These are phyloP conservation scores for Rhea pennata DNA, from an alignment of 2,113 vertebrate species.

Conservation along the genomic window DNA sequence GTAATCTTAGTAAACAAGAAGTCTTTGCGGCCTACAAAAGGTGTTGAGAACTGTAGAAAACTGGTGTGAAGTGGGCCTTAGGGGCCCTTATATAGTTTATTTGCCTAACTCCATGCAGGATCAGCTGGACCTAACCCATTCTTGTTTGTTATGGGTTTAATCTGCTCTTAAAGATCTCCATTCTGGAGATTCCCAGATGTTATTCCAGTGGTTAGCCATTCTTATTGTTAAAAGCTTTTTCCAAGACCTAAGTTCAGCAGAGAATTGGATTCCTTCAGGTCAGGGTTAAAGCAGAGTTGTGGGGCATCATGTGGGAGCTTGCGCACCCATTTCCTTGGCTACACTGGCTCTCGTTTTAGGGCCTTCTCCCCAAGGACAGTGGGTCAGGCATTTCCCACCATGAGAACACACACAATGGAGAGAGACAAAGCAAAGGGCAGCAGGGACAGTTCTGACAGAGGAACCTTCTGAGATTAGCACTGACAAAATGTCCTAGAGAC, in stretches of 20 bases:
- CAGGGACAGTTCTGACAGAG: slow-evolving; percentile 19
- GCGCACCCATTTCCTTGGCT: rapidly evolving
- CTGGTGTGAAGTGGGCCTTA: background rate
- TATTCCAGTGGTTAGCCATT: background rate
- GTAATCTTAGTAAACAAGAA: background rate
- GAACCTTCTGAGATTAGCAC: slow-evolving; percentile 6
- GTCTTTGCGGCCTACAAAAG: background rate
- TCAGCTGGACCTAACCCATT: background rate
- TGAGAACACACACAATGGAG: background rate
- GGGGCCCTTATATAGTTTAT: background rate
- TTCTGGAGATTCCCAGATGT: background rate
- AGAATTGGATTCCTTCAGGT: background rate
- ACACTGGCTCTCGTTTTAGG: background rate
- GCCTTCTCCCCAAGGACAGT: background rate
- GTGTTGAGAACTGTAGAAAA: background rate
- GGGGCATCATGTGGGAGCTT: background rate
- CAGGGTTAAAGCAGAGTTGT: background rate
- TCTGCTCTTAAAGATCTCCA: background rate
- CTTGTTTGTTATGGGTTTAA: background rate
- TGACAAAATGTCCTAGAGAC: slow-evolving; percentile 49
- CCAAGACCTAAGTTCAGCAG: background rate
- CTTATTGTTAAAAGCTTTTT: background rate
- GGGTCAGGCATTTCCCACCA: background rate
- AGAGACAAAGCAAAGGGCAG: slow-evolving; percentile 43
- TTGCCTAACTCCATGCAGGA: background rate